Evolutionary conservation across 2,797 vertebrate genomes (phyloP), one percentile per base, ranked within the genome.

Genomic region (Pipistrellus pipistrellus): DNA sequence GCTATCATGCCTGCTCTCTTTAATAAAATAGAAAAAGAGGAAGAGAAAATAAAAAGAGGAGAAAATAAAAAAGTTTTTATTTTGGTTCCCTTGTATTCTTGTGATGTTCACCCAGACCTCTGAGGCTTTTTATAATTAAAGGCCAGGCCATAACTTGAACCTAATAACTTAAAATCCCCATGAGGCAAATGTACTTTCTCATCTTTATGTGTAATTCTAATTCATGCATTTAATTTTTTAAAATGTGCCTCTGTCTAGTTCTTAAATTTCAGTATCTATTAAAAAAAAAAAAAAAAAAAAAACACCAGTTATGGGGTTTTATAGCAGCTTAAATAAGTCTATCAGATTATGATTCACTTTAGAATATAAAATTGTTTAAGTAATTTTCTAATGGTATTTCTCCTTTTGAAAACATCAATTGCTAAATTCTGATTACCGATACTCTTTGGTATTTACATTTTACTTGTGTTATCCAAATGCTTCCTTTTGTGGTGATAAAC

Each of bases 381-480:
- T 82, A 21, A 30, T 73, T 62, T 83, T 15, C 44, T 15, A 89
- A 76, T 55, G 32, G 27, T 73, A n/a, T 76, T 86, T 82, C 21
- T 72, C n/a, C 32, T 48, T 84, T 80, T 92, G 71, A 92, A 87
- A 93, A 38, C 27, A 87, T 11, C 72, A 66, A 72, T 87, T 80
- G 41, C 68, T 78, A 85, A 23, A 44, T 44, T 84, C 84, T 90
- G 11, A 75, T 73, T 69, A 53, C 51, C 38, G 72, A 11, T 82
- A 23, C 6, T 83, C 64, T 84, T 66, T n/a, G 21, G 18, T 27
- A 71, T 85, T 84, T 85, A 88, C 6, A 55, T 84, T 93, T 93
- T 88, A 55, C 64, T 88, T 80, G 9, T 69, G 6, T 48, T 91
- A 91, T 53, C 84, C 20, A 84, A 88, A 59, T 87, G 23, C 30